These are phyloP conservation scores for Regulus satrapa DNA, from an alignment of 2,113 vertebrate genomes.

Conservation along the genomic window DNA sequence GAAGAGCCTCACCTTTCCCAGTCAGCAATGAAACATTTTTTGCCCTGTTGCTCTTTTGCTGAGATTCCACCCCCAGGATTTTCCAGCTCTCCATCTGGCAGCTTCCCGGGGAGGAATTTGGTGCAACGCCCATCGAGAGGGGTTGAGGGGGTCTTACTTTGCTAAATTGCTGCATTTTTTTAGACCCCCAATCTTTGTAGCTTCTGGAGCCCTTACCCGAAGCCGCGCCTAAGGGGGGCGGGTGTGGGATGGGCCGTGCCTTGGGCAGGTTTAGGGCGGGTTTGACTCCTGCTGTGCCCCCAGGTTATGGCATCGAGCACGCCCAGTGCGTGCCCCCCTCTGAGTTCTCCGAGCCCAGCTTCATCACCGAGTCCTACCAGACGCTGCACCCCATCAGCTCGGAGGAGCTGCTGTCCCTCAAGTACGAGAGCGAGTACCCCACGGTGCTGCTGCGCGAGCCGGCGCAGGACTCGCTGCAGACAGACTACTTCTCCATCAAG, in stretches of 20 bases:
- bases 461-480: constrained; percentile 80
- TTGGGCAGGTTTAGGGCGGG: neutral
- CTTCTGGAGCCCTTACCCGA: neutral
- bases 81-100: neutral
- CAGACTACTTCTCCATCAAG: constrained; percentile 92
- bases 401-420: constrained; percentile 94
- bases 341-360: constrained; percentile 96
- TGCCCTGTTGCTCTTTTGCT: neutral
- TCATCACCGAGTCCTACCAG: constrained; percentile 99
- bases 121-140: accelerated
- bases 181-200: neutral
- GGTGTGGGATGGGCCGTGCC: accelerated
- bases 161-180: neutral
- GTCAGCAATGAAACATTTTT: neutral
- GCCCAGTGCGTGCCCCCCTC: constrained; percentile 98
- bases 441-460: constrained; percentile 90
- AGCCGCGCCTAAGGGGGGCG: neutral
- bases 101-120: neutral
- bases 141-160: neutral
- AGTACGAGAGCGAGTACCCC: constrained; percentile 93
- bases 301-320: constrained; percentile 96
- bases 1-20: neutral
- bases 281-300: neutral
- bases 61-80: neutral
- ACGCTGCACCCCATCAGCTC: constrained; percentile 98